phyloP scores from a whole-genome alignment of 2,888 invertebrate genomes.

The Hylaea fasciaria region DNA sequence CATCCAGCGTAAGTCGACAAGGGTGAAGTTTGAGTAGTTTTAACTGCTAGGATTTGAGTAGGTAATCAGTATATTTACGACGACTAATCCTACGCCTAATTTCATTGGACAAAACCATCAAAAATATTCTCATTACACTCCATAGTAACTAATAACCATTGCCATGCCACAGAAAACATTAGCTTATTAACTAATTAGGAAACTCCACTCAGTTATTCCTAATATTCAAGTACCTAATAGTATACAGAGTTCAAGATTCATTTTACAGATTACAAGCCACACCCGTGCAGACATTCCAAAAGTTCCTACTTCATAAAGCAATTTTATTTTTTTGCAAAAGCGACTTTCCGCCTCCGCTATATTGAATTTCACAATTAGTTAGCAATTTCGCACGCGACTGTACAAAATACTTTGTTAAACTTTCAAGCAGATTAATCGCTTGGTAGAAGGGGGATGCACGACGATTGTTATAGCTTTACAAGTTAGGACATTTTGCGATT shows the following conservation, averaged over 20 bases:
- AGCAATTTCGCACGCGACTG: constrained; percentile 50
- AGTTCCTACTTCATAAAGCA: constrained; percentile 3
- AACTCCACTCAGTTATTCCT: no score
- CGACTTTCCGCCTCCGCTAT: constrained; percentile 15
- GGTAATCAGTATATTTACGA: constrained; percentile 5
- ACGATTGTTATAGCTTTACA: constrained; percentile 36
- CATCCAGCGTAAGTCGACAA: not conserved
- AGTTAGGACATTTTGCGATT: constrained; percentile 22
- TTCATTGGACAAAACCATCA: no score
- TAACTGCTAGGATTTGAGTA: constrained; percentile 5
- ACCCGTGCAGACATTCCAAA: not conserved
- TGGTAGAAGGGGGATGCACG: constrained; percentile 54
- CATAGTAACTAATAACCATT: no score
- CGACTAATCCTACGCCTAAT: no score
- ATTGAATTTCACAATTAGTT: constrained; percentile 20
- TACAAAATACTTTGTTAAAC: constrained; percentile 65
- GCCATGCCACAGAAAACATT: no score
- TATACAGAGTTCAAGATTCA: not conserved
- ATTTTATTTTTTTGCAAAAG: constrained; percentile 20
- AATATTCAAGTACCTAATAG: no score
- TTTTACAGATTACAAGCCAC: constrained; percentile 10
- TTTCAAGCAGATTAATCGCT: constrained; percentile 67
- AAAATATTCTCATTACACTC: no score
- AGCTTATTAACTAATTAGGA: no score
- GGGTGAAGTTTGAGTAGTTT: not conserved